phyloP scores from a whole-genome alignment of 2,888 invertebrate species.

The Eucriotettix oculatus region DNA sequence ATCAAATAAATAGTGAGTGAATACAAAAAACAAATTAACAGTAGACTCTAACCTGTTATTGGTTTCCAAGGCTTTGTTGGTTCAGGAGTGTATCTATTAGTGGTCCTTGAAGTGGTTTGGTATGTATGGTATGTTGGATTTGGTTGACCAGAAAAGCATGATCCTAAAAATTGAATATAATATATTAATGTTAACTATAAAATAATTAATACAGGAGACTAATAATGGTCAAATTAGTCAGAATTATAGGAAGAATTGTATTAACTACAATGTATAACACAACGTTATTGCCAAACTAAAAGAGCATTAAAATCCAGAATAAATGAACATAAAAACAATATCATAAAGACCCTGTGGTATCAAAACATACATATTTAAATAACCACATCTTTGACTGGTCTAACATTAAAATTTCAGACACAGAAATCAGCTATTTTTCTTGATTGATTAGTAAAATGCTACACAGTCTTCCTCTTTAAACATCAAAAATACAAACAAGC shows the following conservation, averaged over 20 bases:
- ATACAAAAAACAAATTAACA: neutral
- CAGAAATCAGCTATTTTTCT: too few relatives aligned
- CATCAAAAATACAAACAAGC: too few relatives aligned
- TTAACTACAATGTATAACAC: too few relatives aligned
- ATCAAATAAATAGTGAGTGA: too few relatives aligned
- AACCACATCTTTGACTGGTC: too few relatives aligned
- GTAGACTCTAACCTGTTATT: constrained; percentile 4
- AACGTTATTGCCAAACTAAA: too few relatives aligned
- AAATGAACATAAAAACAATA: neutral
- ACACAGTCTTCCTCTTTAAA: too few relatives aligned
- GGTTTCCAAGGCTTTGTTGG: constrained; percentile 13
- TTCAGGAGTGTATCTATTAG: constrained; percentile 4
- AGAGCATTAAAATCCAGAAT: neutral
- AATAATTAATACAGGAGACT: neutral
- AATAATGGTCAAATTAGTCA: too few relatives aligned
- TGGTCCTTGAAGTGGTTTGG: constrained; percentile 3
- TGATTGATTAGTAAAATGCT: too few relatives aligned
- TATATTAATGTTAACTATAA: neutral
- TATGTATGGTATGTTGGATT: neutral
- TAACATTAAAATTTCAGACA: too few relatives aligned
- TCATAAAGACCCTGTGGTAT: neutral
- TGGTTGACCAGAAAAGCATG: neutral
- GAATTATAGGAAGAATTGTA: too few relatives aligned
- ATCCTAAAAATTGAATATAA: neutral
- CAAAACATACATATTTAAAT: neutral